Conservation (phyloP, 1,140 invertebrate genomes). For the Propsilocerus akamusi region DNA sequence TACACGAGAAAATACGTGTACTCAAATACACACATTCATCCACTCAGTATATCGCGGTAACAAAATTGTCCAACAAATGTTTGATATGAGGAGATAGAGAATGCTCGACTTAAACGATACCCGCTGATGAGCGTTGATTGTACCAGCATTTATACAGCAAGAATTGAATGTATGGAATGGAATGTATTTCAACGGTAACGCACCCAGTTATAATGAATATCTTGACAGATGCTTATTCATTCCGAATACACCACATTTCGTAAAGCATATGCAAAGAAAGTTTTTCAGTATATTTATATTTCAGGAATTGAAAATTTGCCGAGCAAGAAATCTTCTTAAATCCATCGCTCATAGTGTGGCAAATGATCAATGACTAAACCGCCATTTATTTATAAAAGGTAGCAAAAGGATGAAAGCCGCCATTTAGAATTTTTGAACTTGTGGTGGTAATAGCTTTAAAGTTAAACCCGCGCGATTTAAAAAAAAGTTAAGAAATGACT, state of each 20-base stretch:
- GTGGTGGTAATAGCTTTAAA: no score
- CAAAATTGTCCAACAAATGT: slow-evolving; percentile 5
- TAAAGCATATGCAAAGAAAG: slow-evolving; percentile 8
- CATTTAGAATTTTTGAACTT: no score
- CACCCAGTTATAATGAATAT: slow-evolving; percentile 8
- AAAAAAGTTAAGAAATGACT: no score
- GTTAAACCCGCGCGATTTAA: no score
- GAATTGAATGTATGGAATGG: slow-evolving; percentile 7
- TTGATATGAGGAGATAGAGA: slow-evolving; percentile 5
- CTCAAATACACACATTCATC: slow-evolving; percentile 8
- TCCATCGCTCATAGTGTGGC: no score
- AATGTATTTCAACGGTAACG: slow-evolving; percentile 6
- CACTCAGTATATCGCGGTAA: slow-evolving; percentile 3
- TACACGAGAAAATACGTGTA: no score
- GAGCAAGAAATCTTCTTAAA: no score
- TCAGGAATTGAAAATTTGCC: no score
- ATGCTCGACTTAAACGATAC: slow-evolving; percentile 4
- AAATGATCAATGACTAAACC: no score
- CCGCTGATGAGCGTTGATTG: slow-evolving; percentile 8
- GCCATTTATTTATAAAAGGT: no score
- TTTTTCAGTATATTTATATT: no score
- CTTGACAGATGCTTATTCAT: slow-evolving; percentile 7
- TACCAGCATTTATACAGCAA: slow-evolving; percentile 8
- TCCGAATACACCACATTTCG: slow-evolving; percentile 7
- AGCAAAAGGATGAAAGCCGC: no score